phyloP scores from a whole-genome alignment of 1,140 invertebrate species.

The Muscidifurax raptorellus region DNA sequence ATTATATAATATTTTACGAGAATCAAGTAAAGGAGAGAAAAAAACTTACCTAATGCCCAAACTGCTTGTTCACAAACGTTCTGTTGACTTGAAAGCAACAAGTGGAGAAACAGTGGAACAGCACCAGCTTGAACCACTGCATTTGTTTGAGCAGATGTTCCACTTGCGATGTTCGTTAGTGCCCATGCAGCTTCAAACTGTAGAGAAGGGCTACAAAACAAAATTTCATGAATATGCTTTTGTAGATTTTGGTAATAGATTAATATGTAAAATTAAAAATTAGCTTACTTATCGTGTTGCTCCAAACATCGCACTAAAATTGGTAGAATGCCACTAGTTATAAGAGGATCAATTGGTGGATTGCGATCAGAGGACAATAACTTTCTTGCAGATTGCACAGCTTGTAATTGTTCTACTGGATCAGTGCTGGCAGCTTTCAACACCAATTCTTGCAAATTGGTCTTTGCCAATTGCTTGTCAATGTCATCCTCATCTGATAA shows the following conservation, averaged over 20 bases:
- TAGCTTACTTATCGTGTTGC: constrained; percentile 83
- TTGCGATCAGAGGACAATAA: constrained; percentile 97
- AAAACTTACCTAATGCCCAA: constrained; percentile 91
- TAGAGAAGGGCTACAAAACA: constrained; percentile 84
- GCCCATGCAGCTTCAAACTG: constrained; percentile 99
- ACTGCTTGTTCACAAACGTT: constrained; percentile 99
- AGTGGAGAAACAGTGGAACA: constrained; percentile 94
- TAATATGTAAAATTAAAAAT: constrained; percentile 54
- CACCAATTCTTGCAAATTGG: constrained; percentile 83
- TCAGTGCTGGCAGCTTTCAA: constrained; percentile 83
- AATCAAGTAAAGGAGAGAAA: constrained; percentile 20
- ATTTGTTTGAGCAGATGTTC: constrained; percentile 96
- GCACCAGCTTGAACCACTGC: constrained; percentile 96
- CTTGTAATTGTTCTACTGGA: constrained; percentile 84
- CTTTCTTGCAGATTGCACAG: constrained; percentile 93
- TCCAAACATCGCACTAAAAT: constrained; percentile 94
- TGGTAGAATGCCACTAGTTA: constrained; percentile 94
- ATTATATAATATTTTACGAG: background rate
- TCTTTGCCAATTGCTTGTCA: constrained; percentile 80
- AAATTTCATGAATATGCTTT: constrained; percentile 37
- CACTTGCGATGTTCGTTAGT: constrained; percentile 98
- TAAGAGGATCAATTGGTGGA: constrained; percentile 98
- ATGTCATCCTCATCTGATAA: constrained; percentile 84
- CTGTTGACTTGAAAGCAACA: constrained; percentile 93
- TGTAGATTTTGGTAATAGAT: constrained; percentile 25